phyloP scores from a whole-genome alignment of 2,888 invertebrate genomes.

The Agrochola macilenta region DNA sequence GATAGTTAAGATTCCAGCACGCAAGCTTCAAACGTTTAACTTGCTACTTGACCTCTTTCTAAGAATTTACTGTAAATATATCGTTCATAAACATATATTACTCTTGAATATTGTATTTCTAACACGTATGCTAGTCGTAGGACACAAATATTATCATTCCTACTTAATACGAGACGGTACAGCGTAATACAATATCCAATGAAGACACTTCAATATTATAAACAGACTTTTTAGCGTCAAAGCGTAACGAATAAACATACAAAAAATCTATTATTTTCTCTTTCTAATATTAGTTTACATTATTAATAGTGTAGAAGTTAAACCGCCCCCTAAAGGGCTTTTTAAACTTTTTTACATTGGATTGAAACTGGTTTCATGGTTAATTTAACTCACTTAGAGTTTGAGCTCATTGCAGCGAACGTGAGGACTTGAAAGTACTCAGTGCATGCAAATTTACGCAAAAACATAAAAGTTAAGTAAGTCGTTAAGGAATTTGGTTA shows the following conservation, averaged over 20 bases:
- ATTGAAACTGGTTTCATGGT: slow-evolving; percentile 37
- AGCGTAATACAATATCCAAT: slow-evolving; percentile 12
- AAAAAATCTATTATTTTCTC: no score
- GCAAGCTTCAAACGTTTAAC: background rate
- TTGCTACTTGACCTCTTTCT: background rate
- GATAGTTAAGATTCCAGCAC: background rate
- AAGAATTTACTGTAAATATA: background rate
- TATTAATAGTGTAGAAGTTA: background rate
- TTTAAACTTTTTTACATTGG: slow-evolving; percentile 19
- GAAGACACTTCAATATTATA: slow-evolving; percentile 10
- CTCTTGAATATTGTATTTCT: slow-evolving; percentile 1
- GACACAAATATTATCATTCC: background rate
- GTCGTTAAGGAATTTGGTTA: slow-evolving; percentile 12
- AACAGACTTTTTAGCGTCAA: no score
- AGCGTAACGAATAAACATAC: no score
- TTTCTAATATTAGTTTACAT: no score
- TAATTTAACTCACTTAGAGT: slow-evolving; percentile 44
- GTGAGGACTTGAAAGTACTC: slow-evolving; percentile 9
- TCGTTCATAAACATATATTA: no score
- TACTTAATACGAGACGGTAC: background rate
- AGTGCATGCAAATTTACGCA: background rate
- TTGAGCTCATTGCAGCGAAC: slow-evolving; percentile 6
- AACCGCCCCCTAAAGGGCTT: background rate
- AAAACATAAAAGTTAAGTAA: slow-evolving; percentile 17
- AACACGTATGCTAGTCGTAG: background rate